A percentile compares a stretch with the other conserved stretches of the same genome.
These are phyloP conservation scores for Heteropelma amictum DNA, from an alignment of 2,888 invertebrate genomes.

Conservation along the genomic window DNA sequence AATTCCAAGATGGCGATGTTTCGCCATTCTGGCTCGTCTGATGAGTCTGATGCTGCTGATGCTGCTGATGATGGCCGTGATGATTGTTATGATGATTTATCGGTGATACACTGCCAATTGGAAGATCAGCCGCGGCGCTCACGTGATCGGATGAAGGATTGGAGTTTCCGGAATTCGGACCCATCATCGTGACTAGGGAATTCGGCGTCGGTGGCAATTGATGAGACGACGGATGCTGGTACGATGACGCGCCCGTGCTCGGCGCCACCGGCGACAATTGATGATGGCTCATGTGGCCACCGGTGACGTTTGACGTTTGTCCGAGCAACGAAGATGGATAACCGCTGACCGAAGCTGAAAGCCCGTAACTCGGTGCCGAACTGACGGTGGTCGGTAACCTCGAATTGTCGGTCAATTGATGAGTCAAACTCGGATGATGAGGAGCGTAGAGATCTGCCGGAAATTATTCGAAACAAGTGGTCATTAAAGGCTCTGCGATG, in stretches of 20 bases:
- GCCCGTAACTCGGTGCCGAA: conserved; percentile 72
- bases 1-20: conserved; percentile 71
- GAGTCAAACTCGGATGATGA: conserved; percentile 72
- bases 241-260: conserved; percentile 80
- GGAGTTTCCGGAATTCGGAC: conserved; percentile 78
- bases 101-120: conserved; percentile 69
- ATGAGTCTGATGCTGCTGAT: conserved; percentile 49
- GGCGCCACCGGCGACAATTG: conserved; percentile 70
- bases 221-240: conserved; percentile 75
- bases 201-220: conserved; percentile 78
- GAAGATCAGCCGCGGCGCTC: conserved; percentile 64
- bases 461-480: not conserved
- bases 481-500: too few species aligned
- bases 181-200: conserved; percentile 79
- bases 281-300: conserved; percentile 79
- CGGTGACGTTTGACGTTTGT: conserved; percentile 80
- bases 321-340: conserved; percentile 73
- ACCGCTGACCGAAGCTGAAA: conserved; percentile 79
- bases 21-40: conserved; percentile 59
- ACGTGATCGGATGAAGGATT: conserved; percentile 70
- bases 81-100: conserved; percentile 64
- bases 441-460: conserved; percentile 74
- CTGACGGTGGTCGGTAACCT: conserved; percentile 76
- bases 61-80: conserved; percentile 58
- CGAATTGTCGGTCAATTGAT: conserved; percentile 73